Conservation (phyloP, 2,888 invertebrate genomes). For the Zygaena filipendulae region DNA sequence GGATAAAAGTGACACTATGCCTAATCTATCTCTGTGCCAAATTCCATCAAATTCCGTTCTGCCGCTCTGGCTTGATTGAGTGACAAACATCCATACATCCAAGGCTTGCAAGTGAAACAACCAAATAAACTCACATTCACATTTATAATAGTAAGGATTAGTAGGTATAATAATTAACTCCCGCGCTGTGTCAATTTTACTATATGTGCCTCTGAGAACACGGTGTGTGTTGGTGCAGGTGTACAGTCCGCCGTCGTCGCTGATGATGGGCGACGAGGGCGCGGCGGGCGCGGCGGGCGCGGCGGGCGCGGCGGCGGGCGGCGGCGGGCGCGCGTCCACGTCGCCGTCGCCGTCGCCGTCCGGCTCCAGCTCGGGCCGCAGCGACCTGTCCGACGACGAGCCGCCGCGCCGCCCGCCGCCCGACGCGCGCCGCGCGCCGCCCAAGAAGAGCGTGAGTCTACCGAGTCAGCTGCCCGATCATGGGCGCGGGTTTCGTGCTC, state of each 20-base stretch:
- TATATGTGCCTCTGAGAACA: too few relatives aligned
- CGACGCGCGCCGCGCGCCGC: slow-evolving; percentile 23
- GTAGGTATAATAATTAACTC: neutral
- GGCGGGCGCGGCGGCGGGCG: slow-evolving; percentile 43
- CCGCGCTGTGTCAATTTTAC: too few relatives aligned
- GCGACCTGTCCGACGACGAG: slow-evolving; percentile 56
- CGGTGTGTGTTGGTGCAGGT: slow-evolving; percentile 71
- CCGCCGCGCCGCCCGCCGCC: slow-evolving; percentile 25
- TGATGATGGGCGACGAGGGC: slow-evolving; percentile 88
- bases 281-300: slow-evolving; percentile 28
- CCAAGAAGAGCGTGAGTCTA: slow-evolving; percentile 54
- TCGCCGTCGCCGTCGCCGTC: slow-evolving; percentile 81
- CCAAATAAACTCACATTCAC: too few relatives aligned
- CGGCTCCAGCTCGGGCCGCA: slow-evolving; percentile 71
- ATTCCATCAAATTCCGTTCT: too few relatives aligned
- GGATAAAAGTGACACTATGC: too few relatives aligned
- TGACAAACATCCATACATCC: too few relatives aligned
- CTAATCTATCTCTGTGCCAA: too few relatives aligned
- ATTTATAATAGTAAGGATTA: too few relatives aligned
- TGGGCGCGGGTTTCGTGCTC: too few relatives aligned
- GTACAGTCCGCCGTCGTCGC: slow-evolving; percentile 90
- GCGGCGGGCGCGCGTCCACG: slow-evolving; percentile 33
- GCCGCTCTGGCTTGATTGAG: too few relatives aligned
- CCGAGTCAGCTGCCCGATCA: too few relatives aligned
- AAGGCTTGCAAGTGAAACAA: too few relatives aligned